A percentile compares a stretch with the other conserved stretches of the same genome.
Evolutionary conservation across 2,888 invertebrate genomes (phyloP).

Genomic region (Drosophila infuscata): DNA sequence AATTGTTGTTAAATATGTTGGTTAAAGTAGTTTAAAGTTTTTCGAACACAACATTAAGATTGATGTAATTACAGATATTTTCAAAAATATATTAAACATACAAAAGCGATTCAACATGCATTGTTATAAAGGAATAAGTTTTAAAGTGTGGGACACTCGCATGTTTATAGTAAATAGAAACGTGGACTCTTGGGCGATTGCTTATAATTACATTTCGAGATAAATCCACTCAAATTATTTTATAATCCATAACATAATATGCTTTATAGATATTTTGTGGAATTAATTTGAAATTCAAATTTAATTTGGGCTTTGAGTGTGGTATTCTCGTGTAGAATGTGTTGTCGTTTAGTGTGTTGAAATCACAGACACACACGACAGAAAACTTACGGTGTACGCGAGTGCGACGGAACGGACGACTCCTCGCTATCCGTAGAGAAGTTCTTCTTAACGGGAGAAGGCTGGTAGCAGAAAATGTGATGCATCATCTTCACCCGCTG

Average conservation of each 20-base stretch:
- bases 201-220: conserved; percentile 5
- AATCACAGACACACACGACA: conserved; percentile 1
- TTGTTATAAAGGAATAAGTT: not conserved
- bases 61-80: conserved; percentile 20
- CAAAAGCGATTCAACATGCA: conserved; percentile 32
- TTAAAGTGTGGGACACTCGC: not conserved
- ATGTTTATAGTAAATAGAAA: not conserved
- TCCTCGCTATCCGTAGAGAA: conserved; percentile 92
- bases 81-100: conserved; percentile 5
- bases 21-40: conserved; percentile 5
- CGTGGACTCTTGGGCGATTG: not conserved
- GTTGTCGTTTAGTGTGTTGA: not conserved
- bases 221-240: not conserved
- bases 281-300: not conserved
- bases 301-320: not conserved
- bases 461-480: conserved; percentile 95
- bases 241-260: not conserved
- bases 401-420: conserved; percentile 80
- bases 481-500: conserved; percentile 94
- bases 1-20: conserved; percentile 21
- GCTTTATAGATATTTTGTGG: not conserved
- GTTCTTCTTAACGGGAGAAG: conserved; percentile 92
- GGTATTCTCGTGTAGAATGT: conserved; percentile 15
- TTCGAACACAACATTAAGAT: conserved; percentile 30
- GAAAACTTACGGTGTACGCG: conserved; percentile 85